Conservation (phyloP, 2,797 vertebrate genomes). For the Mormyrops attenuatus region DNA sequence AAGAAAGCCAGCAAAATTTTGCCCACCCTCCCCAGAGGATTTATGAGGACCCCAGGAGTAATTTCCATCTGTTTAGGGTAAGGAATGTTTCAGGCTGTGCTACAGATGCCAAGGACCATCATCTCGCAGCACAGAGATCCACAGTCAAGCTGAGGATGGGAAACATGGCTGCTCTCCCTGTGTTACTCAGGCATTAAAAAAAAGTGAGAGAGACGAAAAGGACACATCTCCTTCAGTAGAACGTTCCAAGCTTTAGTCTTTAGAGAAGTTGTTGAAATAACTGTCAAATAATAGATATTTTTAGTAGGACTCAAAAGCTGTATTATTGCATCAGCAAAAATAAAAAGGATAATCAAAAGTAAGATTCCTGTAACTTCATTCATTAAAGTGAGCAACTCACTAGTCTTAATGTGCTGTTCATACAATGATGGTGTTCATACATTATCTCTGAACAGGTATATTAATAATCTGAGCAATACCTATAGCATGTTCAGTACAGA, state of each 20-base stretch:
- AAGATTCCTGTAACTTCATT: not conserved
- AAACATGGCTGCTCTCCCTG: not conserved
- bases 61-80: slow-evolving; percentile 1
- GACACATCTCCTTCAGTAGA: not conserved
- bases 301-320: not conserved
- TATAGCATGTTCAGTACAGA: not conserved
- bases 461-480: not conserved
- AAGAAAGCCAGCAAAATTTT: slow-evolving; percentile 5
- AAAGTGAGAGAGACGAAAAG: not conserved
- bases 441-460: not conserved
- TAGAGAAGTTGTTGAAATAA: not conserved
- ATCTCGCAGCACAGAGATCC: not conserved
- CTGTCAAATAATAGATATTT: not conserved
- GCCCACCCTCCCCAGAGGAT: not conserved
- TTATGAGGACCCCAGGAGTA: slow-evolving; percentile 8
- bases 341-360: not conserved
- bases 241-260: not conserved
- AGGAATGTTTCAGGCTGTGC: not conserved
- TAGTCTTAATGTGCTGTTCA: not conserved
- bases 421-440: not conserved
- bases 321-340: not conserved
- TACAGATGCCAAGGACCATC: not conserved
- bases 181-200: not conserved
- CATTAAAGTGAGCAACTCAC: not conserved
- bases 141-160: not conserved